Conservation (phyloP, 2,888 invertebrate species). For the Amphimallon solstitiale region DNA sequence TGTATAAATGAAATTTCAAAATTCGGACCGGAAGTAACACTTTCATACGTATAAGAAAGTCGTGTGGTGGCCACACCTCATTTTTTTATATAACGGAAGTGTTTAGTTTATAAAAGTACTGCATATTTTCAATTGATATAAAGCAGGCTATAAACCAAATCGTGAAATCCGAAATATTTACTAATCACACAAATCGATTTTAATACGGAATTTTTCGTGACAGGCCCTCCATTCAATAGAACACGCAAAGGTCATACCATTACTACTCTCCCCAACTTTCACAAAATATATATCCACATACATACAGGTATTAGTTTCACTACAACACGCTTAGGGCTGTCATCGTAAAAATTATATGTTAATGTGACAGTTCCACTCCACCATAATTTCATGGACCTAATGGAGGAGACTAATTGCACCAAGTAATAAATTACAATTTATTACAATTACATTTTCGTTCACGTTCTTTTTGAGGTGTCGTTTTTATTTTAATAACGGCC, state of each 20-base stretch:
- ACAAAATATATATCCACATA: not conserved
- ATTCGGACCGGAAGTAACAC: too few relatives aligned
- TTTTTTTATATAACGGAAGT: too few relatives aligned
- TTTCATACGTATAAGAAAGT: too few relatives aligned
- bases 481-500: conserved; percentile 10
- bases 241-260: conserved; percentile 29
- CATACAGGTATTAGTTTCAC: conserved; percentile 13
- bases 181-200: conserved; percentile 8
- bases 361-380: conserved; percentile 5
- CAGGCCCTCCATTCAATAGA: conserved; percentile 8
- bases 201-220: conserved; percentile 20
- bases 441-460: not conserved
- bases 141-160: not conserved
- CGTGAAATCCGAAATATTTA: conserved; percentile 8
- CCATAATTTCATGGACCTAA: conserved; percentile 11
- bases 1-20: too few relatives aligned
- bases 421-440: conserved; percentile 19
- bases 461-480: not conserved
- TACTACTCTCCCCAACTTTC: not conserved
- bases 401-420: conserved; percentile 13
- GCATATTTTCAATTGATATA: too few relatives aligned
- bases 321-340: conserved; percentile 7
- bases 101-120: too few relatives aligned
- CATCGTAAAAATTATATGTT: conserved; percentile 31
- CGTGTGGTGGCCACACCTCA: too few relatives aligned